Conservation (phyloP, 2,113 vertebrate genomes). For the Chascanopsetta lugubris region DNA sequence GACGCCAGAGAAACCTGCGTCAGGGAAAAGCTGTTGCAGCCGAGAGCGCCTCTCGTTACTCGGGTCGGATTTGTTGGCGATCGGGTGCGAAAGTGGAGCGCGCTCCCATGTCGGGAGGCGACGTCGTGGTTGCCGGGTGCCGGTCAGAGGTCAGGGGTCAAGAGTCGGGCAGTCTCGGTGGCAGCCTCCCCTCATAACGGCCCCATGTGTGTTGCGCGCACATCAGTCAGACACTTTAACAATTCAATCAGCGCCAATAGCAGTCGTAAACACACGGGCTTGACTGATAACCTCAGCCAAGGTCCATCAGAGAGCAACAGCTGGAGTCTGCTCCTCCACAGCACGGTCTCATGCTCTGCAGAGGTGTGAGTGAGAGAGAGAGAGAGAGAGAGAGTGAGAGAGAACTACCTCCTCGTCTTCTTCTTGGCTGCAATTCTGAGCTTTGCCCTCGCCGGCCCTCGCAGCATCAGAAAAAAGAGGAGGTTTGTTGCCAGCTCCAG, state of each 20-base stretch:
- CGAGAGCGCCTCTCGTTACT: constrained; percentile 48
- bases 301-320: constrained; percentile 56
- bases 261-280: constrained; percentile 24
- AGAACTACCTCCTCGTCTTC: constrained; percentile 5
- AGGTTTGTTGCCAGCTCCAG: constrained; percentile 51
- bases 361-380: constrained; percentile 3
- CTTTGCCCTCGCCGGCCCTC: constrained; percentile 13
- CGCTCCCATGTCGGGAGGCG: constrained; percentile 14
- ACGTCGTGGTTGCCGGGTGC: constrained; percentile 25
- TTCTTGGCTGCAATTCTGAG: constrained; percentile 52
- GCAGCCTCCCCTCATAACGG: constrained; percentile 15
- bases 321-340: constrained; percentile 52
- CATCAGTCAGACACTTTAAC: constrained; percentile 26
- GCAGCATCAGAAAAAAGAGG: constrained; percentile 50
- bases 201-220: constrained; percentile 19
- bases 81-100: constrained; percentile 41
- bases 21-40: constrained; percentile 40
- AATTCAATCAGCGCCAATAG: constrained; percentile 30
- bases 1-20: constrained; percentile 57
- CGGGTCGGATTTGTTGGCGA: constrained; percentile 38
- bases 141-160: constrained; percentile 34
- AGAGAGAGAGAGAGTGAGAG: constrained; percentile 21
- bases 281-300: constrained; percentile 49
- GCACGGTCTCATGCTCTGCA: constrained; percentile 35
- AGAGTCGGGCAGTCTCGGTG: constrained; percentile 38